These are phyloP conservation scores for Caranx melampygus DNA, from an alignment of 2,113 vertebrate species.

Conservation along the genomic window DNA sequence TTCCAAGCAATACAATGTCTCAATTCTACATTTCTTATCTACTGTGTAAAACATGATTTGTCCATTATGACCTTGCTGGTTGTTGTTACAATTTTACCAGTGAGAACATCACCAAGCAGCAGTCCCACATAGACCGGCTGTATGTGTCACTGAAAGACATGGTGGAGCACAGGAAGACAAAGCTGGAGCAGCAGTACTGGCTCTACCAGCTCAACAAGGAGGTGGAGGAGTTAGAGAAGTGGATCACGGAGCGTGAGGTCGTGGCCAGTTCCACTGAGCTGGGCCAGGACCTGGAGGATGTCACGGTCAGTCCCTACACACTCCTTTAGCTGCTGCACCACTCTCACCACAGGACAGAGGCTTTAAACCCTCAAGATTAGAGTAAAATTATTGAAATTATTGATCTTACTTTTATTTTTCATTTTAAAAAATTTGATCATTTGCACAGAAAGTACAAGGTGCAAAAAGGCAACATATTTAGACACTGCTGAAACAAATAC, in stretches of 20 bases:
- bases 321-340: neutral
- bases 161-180: slow-evolving; percentile 89
- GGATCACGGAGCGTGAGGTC: slow-evolving; percentile 92
- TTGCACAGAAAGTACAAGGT: too few relatives aligned
- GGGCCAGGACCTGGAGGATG: slow-evolving; percentile 94
- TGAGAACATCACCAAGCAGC: slow-evolving; percentile 90
- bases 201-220: slow-evolving; percentile 94
- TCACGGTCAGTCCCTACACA: slow-evolving; percentile 84
- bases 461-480: too few relatives aligned
- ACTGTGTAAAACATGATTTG: neutral
- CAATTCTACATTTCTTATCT: neutral
- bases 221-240: slow-evolving; percentile 94
- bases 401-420: too few relatives aligned
- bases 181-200: slow-evolving; percentile 92
- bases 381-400: too few relatives aligned
- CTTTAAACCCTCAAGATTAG: too few relatives aligned
- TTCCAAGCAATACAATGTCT: neutral
- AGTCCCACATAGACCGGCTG: slow-evolving; percentile 92
- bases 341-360: neutral
- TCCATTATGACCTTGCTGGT: neutral
- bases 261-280: slow-evolving; percentile 94
- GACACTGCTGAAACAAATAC: too few relatives aligned
- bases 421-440: too few relatives aligned
- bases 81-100: slow-evolving; percentile 62
- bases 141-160: slow-evolving; percentile 93